These are phyloP conservation scores for Lanistes nyassanus DNA, from an alignment of 1,140 invertebrate genomes.

Conservation along the genomic window DNA sequence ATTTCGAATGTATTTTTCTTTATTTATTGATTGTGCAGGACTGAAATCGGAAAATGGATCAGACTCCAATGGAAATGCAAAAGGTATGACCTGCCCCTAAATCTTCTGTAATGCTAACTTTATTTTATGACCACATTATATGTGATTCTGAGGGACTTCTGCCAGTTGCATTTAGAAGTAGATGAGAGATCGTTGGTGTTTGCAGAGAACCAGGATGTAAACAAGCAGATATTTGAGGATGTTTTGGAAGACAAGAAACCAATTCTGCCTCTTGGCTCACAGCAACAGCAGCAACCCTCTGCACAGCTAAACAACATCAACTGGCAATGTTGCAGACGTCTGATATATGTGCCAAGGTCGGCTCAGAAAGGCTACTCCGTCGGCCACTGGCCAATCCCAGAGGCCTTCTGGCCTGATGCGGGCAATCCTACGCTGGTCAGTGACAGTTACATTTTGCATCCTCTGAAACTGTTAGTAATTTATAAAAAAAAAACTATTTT, in stretches of 20 bases:
- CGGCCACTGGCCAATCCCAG: slow-evolving; percentile 98
- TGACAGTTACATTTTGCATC: not conserved
- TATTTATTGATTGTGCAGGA: slow-evolving; percentile 11
- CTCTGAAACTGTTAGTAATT: not conserved
- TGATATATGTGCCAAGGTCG: slow-evolving; percentile 93
- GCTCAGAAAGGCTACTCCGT: slow-evolving; percentile 90
- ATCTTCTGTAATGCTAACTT: not conserved
- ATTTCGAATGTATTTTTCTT: not conserved
- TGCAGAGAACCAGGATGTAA: slow-evolving; percentile 56
- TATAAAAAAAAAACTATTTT: not conserved
- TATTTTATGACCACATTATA: too few relatives aligned
- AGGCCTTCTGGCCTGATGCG: slow-evolving; percentile 95
- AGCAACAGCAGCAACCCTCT: slow-evolving; percentile 34
- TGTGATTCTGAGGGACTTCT: too few relatives aligned
- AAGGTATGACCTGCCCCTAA: slow-evolving; percentile 39
- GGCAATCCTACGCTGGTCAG: slow-evolving; percentile 76
- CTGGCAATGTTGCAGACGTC: slow-evolving; percentile 85
- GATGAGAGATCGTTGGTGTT: slow-evolving; percentile 2
- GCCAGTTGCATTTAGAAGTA: not conserved
- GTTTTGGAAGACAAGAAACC: slow-evolving; percentile 38
- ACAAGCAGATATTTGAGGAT: slow-evolving; percentile 42
- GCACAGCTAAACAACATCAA: slow-evolving; percentile 61
- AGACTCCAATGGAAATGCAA: slow-evolving; percentile 50
- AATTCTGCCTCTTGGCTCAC: slow-evolving; percentile 10
- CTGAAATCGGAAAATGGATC: slow-evolving; percentile 31